A percentile compares a stretch with the other conserved stretches of the same genome.
These are phyloP conservation scores for Andricus curvator DNA, from an alignment of 2,888 invertebrate species.

Conservation along the genomic window DNA sequence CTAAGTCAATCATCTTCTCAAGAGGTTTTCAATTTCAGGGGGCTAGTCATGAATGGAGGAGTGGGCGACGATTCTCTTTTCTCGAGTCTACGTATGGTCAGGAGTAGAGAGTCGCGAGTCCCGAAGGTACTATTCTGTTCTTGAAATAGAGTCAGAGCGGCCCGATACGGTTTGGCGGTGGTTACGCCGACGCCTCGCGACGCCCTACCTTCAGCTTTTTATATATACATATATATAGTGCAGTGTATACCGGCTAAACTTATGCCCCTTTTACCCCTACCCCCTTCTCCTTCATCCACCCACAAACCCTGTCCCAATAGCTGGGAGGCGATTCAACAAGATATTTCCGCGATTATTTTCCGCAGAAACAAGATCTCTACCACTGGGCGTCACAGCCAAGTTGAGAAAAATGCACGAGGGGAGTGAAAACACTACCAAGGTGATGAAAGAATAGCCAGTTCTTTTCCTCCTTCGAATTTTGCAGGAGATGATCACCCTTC, in stretches of 20 bases:
- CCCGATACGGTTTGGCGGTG: slow-evolving; percentile 70
- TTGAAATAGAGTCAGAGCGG: slow-evolving; percentile 74
- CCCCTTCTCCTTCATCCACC: slow-evolving; percentile 17
- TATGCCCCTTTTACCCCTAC: slow-evolving; percentile 44
- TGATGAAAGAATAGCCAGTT: background rate
- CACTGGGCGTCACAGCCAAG: background rate
- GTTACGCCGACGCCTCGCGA: slow-evolving; percentile 65
- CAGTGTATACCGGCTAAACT: slow-evolving; percentile 51
- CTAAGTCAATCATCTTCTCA: background rate
- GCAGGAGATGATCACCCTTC: background rate
- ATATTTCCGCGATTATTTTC: slow-evolving; percentile 53
- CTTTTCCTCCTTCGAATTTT: background rate
- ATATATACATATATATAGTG: slow-evolving; percentile 54
- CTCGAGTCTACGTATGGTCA: slow-evolving; percentile 50
- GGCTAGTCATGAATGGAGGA: slow-evolving; percentile 40
- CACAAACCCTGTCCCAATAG: background rate
- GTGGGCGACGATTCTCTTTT: slow-evolving; percentile 34
- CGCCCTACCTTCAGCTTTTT: slow-evolving; percentile 64
- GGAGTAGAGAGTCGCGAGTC: slow-evolving; percentile 51
- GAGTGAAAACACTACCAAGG: background rate
- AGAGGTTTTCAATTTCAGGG: slow-evolving; percentile 26
- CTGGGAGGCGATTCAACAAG: slow-evolving; percentile 44
- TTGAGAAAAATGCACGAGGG: background rate
- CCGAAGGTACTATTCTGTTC: slow-evolving; percentile 70
- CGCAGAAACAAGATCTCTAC: slow-evolving; percentile 10